phyloP scores from a whole-genome alignment of 2,113 vertebrate genomes.

The Plecotus auritus region DNA sequence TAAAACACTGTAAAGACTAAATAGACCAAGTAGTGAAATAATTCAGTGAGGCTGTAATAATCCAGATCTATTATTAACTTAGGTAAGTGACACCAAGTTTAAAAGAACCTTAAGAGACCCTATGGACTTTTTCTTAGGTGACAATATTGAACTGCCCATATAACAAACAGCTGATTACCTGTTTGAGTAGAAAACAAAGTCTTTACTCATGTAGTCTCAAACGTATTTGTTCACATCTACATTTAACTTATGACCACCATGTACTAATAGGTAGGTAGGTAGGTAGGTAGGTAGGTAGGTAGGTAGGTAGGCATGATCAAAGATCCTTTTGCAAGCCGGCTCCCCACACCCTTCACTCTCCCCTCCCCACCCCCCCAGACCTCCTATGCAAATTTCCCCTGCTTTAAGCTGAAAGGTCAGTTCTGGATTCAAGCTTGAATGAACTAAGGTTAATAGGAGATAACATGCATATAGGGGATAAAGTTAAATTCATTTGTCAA shows the following conservation, averaged over 20 bases:
- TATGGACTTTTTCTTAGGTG: background rate
- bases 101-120: background rate
- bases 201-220: background rate
- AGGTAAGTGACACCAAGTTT: background rate
- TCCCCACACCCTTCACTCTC: background rate
- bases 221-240: background rate
- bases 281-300: background rate
- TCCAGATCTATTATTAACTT: background rate
- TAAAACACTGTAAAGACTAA: constrained; percentile 19
- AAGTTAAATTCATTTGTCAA: constrained; percentile 43
- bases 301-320: constrained; percentile 5
- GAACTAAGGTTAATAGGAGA: constrained; percentile 46
- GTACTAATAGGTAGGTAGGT: background rate
- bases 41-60: background rate
- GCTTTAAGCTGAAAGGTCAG: constrained; percentile 49
- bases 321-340: constrained; percentile 14
- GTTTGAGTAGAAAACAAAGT: background rate
- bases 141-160: background rate
- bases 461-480: constrained; percentile 51
- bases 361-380: background rate
- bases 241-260: background rate
- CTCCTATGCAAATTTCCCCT: background rate
- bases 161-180: background rate
- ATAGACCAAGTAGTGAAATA: background rate
- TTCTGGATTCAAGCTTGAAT: constrained; percentile 43